Evolutionary conservation across 2,113 vertebrate species (phyloP).

Genomic region (Lontra canadensis): DNA sequence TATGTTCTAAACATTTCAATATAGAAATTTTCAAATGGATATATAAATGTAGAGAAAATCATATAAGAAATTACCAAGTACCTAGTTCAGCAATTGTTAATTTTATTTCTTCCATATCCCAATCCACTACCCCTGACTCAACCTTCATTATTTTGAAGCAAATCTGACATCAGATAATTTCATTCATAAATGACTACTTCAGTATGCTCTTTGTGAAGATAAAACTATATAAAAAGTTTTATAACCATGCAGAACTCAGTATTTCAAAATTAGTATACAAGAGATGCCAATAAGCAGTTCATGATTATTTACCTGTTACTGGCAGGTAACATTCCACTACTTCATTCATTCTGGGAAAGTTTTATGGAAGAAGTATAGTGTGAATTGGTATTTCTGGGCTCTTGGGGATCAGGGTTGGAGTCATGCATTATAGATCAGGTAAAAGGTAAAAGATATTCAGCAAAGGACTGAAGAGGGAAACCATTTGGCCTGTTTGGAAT

Average conservation of each 20-base stretch:
- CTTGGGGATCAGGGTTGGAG: neutral
- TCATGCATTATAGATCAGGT: neutral
- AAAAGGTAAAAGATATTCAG: neutral
- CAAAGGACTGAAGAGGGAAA: neutral
- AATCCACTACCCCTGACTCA: neutral
- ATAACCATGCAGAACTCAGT: neutral
- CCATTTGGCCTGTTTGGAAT: neutral
- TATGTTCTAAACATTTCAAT: conserved; percentile 37
- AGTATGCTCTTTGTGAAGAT: neutral
- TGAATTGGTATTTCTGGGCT: neutral
- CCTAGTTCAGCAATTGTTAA: neutral
- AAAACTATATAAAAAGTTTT: neutral
- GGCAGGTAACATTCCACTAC: neutral
- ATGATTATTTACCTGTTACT: neutral
- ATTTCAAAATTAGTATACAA: neutral
- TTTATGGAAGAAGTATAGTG: neutral
- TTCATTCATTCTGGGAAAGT: neutral
- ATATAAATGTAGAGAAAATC: neutral
- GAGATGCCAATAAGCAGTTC: neutral
- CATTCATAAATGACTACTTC: neutral
- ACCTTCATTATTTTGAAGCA: neutral
- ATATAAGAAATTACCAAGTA: neutral
- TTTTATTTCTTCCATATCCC: neutral
- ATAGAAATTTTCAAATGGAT: neutral
- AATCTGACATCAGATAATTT: neutral